phyloP scores from a whole-genome alignment of 2,888 invertebrate genomes.

The Agapetus fuscipes region DNA sequence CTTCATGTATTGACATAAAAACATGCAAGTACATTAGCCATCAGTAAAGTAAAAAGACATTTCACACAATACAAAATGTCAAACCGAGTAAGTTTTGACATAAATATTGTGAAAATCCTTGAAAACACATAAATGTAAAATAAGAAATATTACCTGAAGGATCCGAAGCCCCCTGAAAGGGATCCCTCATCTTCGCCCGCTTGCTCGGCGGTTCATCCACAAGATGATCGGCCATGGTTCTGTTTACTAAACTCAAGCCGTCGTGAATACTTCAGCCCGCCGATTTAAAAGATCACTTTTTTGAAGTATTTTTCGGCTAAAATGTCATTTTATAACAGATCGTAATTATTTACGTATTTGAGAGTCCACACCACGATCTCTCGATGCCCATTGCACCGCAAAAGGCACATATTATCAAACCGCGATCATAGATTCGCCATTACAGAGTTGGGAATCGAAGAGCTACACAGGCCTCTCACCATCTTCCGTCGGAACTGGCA shows the following conservation, averaged over 20 bases:
- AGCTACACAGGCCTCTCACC: constrained; percentile 62
- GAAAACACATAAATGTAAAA: constrained; percentile 20
- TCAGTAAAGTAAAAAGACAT: constrained; percentile 9
- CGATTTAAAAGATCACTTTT: constrained; percentile 48
- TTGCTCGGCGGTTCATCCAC: constrained; percentile 94
- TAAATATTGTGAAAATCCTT: constrained; percentile 9
- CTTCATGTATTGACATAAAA: too few relatives aligned
- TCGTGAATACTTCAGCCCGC: constrained; percentile 51
- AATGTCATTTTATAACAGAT: constrained; percentile 46
- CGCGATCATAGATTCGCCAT: constrained; percentile 71
- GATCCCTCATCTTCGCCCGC: constrained; percentile 83
- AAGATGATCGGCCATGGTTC: constrained; percentile 87
- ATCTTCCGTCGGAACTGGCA: constrained; percentile 64
- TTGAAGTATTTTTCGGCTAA: constrained; percentile 44
- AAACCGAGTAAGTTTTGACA: constrained; percentile 9
- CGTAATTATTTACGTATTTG: constrained; percentile 45
- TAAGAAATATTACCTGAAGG: constrained; percentile 53
- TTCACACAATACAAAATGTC: constrained; percentile 17
- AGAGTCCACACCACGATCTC: constrained; percentile 58
- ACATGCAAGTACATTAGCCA: too few relatives aligned
- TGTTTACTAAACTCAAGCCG: constrained; percentile 60
- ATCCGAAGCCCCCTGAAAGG: constrained; percentile 73
- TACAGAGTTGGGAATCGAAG: constrained; percentile 62
- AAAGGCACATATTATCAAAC: constrained; percentile 67
- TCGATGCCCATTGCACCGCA: constrained; percentile 61